Conservation (phyloP, 1,140 invertebrate genomes). For the Eumaeus atala region DNA sequence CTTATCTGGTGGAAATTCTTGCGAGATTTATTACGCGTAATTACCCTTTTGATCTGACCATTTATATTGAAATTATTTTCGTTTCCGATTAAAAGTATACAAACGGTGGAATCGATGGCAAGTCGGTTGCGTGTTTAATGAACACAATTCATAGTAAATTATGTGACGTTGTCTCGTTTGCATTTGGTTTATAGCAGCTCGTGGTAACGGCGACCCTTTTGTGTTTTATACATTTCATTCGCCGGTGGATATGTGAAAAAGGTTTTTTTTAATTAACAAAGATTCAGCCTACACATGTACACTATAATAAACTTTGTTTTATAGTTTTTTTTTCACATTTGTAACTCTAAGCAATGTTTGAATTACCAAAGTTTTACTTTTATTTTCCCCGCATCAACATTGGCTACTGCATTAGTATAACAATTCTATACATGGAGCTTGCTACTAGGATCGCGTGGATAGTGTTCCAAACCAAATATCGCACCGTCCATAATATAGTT, state of each 20-base stretch:
- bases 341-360: no score
- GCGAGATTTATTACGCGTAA: background rate
- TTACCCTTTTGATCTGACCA: background rate
- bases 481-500: no score
- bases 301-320: no score
- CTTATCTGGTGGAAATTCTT: conserved; percentile 6
- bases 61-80: conserved; percentile 24
- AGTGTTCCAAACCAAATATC: no score
- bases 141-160: conserved; percentile 57
- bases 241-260: background rate
- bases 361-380: no score
- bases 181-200: conserved; percentile 52
- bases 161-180: conserved; percentile 54
- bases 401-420: no score
- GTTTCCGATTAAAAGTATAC: conserved; percentile 32
- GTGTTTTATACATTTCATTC: conserved; percentile 5
- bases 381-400: no score
- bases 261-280: no score
- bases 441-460: no score
- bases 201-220: conserved; percentile 28
- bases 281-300: no score
- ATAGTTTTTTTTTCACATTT: no score
- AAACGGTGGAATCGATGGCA: conserved; percentile 28
- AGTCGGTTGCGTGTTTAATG: conserved; percentile 50
- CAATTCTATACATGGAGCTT: no score